Conservation (phyloP, 2,113 vertebrate species). For the Pangasianodon gigas region DNA sequence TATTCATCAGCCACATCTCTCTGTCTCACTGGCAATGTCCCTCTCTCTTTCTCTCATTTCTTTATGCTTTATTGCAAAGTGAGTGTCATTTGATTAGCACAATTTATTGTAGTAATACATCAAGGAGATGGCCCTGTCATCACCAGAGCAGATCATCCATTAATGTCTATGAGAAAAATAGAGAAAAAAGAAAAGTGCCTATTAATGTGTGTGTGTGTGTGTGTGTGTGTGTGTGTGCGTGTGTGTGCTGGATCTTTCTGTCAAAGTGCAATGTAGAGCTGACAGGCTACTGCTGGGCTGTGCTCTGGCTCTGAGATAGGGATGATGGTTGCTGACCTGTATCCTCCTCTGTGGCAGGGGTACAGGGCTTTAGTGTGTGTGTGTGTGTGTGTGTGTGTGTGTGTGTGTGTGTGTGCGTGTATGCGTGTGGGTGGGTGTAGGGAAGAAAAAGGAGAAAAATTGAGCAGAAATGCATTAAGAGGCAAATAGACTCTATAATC, state of each 20-base stretch:
- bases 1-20: slow-evolving; percentile 40
- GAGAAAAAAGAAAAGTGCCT: neutral
- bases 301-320: slow-evolving; percentile 24
- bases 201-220: neutral
- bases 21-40: slow-evolving; percentile 8
- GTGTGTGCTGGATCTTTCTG: slow-evolving; percentile 5
- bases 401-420: neutral
- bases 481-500: neutral
- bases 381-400: slow-evolving; percentile 13
- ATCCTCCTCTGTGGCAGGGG: slow-evolving; percentile 33
- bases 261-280: slow-evolving; percentile 42
- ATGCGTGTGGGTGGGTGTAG: neutral
- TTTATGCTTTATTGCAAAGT: slow-evolving; percentile 58
- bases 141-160: slow-evolving; percentile 34
- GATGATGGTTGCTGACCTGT: slow-evolving; percentile 54
- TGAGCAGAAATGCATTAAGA: neutral
- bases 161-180: slow-evolving; percentile 23
- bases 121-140: slow-evolving; percentile 44
- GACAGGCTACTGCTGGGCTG: slow-evolving; percentile 48
- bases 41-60: slow-evolving; percentile 32
- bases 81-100: slow-evolving; percentile 67
- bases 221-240: slow-evolving; percentile 36
- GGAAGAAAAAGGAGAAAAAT: neutral
- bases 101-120: slow-evolving; percentile 59
- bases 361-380: neutral